phyloP scores from a whole-genome alignment of 2,888 invertebrate species.

The Drosophila sordidapex region DNA sequence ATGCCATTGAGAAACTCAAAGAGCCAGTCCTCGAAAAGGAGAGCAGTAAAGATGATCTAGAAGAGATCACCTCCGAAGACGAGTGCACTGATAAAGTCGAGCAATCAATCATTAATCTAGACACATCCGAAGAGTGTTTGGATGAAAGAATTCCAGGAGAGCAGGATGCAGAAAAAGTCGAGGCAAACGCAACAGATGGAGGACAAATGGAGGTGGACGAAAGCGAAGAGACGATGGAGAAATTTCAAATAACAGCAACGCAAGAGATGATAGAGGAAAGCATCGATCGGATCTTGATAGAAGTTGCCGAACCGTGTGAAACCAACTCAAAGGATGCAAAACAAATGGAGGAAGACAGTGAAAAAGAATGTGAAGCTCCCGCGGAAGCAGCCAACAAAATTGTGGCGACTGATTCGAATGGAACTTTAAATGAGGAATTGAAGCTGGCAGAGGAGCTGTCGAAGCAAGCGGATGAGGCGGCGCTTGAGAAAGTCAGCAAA shows the following conservation, averaged over 20 bases:
- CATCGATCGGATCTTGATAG: constrained; percentile 8
- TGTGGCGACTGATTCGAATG: background rate
- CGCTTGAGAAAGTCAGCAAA: background rate
- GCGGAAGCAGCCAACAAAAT: background rate
- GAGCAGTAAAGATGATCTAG: constrained; percentile 26
- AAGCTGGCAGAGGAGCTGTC: background rate
- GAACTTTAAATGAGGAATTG: constrained; percentile 2
- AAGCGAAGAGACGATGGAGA: background rate
- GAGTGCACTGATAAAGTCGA: constrained; percentile 23
- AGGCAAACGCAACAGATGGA: background rate
- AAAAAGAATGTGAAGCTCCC: constrained; percentile 2
- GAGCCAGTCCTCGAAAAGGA: background rate
- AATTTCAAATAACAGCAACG: background rate
- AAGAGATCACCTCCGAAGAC: constrained; percentile 63
- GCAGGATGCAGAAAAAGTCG: background rate
- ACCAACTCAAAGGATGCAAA: background rate
- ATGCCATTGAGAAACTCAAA: background rate
- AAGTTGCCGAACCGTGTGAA: constrained; percentile 5
- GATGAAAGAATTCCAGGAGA: background rate
- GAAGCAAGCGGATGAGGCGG: background rate
- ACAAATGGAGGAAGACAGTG: background rate
- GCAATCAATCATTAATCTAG: constrained; percentile 52
- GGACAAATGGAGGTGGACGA: background rate
- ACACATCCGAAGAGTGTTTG: constrained; percentile 50
- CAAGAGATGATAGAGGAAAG: constrained; percentile 26